phyloP scores from a whole-genome alignment of 92 coral and sea anemone genomes.

The Palythoa caribaeorum region DNA sequence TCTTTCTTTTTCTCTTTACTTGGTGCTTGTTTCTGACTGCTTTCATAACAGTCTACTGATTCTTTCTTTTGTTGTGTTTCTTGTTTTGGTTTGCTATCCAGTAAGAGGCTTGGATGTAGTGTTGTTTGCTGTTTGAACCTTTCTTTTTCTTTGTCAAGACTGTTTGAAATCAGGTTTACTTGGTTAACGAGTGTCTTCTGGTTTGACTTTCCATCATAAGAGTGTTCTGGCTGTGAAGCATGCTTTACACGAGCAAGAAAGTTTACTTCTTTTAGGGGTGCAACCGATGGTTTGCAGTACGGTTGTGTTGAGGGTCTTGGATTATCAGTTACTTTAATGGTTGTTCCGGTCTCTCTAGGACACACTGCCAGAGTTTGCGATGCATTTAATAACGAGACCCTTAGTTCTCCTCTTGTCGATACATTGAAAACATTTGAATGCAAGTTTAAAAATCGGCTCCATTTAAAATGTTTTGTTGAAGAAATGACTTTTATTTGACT shows the following conservation, averaged over 20 bases:
- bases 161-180: too few species aligned
- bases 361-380: not conserved
- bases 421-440: not conserved
- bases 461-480: slow-evolving; percentile 6
- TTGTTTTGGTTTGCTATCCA: not conserved
- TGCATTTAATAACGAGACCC: not conserved
- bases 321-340: not conserved
- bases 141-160: too few species aligned
- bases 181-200: too few species aligned
- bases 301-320: not conserved
- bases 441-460: slow-evolving; percentile 5
- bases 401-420: not conserved
- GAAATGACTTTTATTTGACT: not conserved
- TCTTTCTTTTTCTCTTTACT: too few species aligned
- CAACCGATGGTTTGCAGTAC: not conserved
- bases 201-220: not conserved
- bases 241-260: not conserved
- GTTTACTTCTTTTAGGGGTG: not conserved
- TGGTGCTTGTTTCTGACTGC: too few species aligned
- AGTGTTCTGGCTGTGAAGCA: not conserved
- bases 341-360: not conserved
- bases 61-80: not conserved
- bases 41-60: not conserved
- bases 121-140: too few species aligned
- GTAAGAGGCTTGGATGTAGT: too few species aligned